Evolutionary conservation across 2,888 invertebrate species (phyloP), one percentile per base, ranked within the genome.

Genomic region (Agrilus mali): DNA sequence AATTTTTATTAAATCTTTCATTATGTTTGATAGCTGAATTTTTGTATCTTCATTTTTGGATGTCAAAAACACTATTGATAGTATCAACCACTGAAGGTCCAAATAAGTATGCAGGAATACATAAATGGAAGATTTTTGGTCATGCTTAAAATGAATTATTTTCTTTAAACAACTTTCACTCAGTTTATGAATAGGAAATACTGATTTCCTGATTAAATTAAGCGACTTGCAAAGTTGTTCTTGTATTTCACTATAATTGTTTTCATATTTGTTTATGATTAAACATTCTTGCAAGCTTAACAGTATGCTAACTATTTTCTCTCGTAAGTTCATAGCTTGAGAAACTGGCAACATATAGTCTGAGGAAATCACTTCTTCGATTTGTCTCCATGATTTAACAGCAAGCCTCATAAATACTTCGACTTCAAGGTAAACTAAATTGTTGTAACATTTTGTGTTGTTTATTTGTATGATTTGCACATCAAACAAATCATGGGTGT

Each of bases 321-420:
- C 46, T 44, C 60, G 49, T 27, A 52, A 42, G 17, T 48, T 41
- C 13, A 40, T 27, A 4, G 55, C 31, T 20, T 55, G 50, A 12
- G 53, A 48, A 33, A 46, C 46, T 6, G 49, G 36, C 32, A 49
- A 34, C 34, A 49, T 42, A 16, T 42, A 44, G 36, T 58, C 54
- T 27, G 52, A 49, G 20, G 62, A 47, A 16, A 60, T 49, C 12
- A 57, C 48, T 44, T 53, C 54, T 52, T 64, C 64, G 7, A 59
- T 38, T 37, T 52, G 50, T 45, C 46, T 53, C 60, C 63, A 63
- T 27, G 10, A 8, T 27, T 27, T 27, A 27, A 27, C 27, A 27
- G 10, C 27, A 3, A 27, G 10, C 10, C 10, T 27, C 27, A 27
- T 27, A 10, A 27, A 27, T 3, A 27, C 1, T 5, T 27, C 27